These are phyloP conservation scores for Silurus aristotelis DNA, from an alignment of 2,797 vertebrate species.

Conservation along the genomic window DNA sequence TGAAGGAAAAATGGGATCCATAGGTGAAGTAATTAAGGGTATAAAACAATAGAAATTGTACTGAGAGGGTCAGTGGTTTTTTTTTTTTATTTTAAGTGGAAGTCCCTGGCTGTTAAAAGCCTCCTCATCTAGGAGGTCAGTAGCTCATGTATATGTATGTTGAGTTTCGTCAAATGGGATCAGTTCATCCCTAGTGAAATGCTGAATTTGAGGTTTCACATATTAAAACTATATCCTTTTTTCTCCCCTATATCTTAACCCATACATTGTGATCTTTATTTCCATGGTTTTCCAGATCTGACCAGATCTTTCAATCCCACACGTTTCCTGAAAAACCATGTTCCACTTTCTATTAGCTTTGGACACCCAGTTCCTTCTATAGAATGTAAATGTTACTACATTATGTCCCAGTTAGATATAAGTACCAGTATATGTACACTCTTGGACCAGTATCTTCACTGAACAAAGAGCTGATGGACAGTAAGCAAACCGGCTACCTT, in stretches of 20 bases:
- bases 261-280: background rate
- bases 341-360: background rate
- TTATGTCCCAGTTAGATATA: background rate
- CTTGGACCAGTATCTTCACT: background rate
- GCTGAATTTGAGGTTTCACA: too few species aligned
- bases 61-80: background rate
- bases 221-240: background rate
- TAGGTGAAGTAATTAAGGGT: background rate
- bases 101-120: background rate
- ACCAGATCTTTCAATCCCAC: background rate
- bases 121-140: background rate
- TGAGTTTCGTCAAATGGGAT: background rate
- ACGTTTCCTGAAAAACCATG: background rate
- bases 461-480: background rate
- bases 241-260: too few species aligned
- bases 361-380: background rate
- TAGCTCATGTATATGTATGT: background rate
- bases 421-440: background rate
- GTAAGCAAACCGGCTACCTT: conserved; percentile 72
- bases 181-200: background rate
- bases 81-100: background rate
- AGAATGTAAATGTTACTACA: too few species aligned
- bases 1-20: background rate
- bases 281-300: background rate
- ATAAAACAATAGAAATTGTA: background rate